phyloP scores from a whole-genome alignment of 2,888 invertebrate species.

The Theretra japonica region DNA sequence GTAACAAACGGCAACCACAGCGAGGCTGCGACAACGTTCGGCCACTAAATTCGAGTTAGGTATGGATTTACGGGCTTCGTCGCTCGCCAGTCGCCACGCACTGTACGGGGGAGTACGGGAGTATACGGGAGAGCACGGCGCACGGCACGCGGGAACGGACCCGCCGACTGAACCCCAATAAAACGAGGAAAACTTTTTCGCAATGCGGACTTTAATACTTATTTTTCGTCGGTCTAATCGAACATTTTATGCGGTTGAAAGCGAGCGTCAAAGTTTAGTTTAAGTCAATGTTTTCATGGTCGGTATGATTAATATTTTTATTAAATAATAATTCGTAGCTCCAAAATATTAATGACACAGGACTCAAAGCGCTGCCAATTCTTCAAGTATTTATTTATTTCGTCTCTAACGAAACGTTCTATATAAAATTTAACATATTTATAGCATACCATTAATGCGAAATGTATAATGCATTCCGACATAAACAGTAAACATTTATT shows the following conservation, averaged over 20 bases:
- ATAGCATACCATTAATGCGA: no score
- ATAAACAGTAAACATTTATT: no score
- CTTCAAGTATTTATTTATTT: no score
- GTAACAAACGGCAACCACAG: slow-evolving; percentile 57
- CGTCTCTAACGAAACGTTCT: no score
- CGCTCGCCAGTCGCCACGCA: slow-evolving; percentile 43
- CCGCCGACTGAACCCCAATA: slow-evolving; percentile 56
- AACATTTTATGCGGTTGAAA: slow-evolving; percentile 52
- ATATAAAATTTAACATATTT: no score
- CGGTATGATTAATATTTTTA: slow-evolving; percentile 4
- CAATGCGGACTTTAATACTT: slow-evolving; percentile 76
- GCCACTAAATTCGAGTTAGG: slow-evolving; percentile 73
- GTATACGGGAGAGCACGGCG: not conserved
- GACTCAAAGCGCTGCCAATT: not conserved
- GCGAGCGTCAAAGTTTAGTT: slow-evolving; percentile 32
- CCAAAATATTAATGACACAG: not conserved
- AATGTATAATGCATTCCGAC: no score
- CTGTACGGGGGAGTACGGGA: slow-evolving; percentile 21
- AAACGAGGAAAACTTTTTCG: slow-evolving; percentile 76
- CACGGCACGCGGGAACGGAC: slow-evolving; percentile 32
- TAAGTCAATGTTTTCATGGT: slow-evolving; percentile 1
- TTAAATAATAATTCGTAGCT: not conserved
- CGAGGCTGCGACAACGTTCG: slow-evolving; percentile 49
- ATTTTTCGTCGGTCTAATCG: slow-evolving; percentile 63
- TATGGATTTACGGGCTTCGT: slow-evolving; percentile 73